Evolutionary conservation across 2,888 invertebrate species (phyloP).

Genomic region (Morpho achilles): DNA sequence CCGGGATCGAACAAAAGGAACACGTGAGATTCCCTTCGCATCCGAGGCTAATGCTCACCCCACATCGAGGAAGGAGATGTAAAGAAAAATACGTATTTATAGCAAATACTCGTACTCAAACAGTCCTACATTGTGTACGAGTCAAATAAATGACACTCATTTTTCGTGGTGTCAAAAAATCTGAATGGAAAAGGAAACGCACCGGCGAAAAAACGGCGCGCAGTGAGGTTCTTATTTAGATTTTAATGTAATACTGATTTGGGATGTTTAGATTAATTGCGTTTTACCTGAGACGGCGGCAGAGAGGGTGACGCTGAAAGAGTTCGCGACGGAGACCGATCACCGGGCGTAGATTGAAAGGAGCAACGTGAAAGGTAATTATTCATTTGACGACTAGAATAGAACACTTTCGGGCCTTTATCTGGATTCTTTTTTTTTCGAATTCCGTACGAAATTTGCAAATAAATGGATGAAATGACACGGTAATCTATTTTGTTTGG

Average conservation of each 20-base stretch:
- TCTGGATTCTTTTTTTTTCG: conserved; percentile 69
- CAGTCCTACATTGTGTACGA: conserved; percentile 80
- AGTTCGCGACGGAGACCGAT: conserved; percentile 78
- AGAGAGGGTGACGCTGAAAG: conserved; percentile 77
- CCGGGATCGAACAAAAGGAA: conserved; percentile 74
- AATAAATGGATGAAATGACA: conserved; percentile 74
- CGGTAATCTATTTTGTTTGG: conserved; percentile 69
- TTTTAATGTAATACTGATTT: conserved; percentile 79
- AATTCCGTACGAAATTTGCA: conserved; percentile 77
- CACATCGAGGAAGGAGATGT: conserved; percentile 72
- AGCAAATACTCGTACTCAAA: conserved; percentile 81
- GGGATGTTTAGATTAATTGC: conserved; percentile 79
- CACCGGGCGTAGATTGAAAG: conserved; percentile 74
- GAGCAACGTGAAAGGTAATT: conserved; percentile 77
- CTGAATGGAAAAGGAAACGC: conserved; percentile 78
- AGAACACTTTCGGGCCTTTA: conserved; percentile 78
- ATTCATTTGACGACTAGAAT: conserved; percentile 79
- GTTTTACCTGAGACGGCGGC: conserved; percentile 68
- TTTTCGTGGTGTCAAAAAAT: conserved; percentile 80
- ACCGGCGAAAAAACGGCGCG: conserved; percentile 70
- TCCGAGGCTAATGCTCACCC: conserved; percentile 74
- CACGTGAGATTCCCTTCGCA: conserved; percentile 71
- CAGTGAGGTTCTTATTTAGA: conserved; percentile 70
- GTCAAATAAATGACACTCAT: conserved; percentile 79
- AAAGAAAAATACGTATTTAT: conserved; percentile 80